Base-by-base conservation (phyloP, 2,888 invertebrate species). In the Ochropacha duplaris region DNA sequence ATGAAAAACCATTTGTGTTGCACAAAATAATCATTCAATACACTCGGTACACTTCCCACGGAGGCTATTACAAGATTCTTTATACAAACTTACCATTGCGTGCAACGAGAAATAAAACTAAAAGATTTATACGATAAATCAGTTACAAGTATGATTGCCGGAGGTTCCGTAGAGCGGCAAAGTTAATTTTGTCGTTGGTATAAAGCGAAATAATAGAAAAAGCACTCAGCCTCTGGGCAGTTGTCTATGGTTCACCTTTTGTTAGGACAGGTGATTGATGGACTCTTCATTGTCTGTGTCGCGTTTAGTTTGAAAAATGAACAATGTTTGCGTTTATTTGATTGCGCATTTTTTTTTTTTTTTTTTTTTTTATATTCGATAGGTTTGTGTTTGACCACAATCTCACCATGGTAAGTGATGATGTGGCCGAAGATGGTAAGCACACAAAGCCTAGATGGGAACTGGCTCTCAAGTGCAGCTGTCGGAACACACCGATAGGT, bases 261-360 rank as follows among this genome's bases (percentile, higher is more conserved):
- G 88, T 87, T 52, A 19, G 64, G 64, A 68, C 66, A 79, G 70
- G 78, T 90, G 90, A 91, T 91, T 88, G 90, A 91, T 91, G 87
- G 78, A 64, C 65, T 63, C 66, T 70, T 81, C 80, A 86, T 86
- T 86, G 87, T 84, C 75, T 81, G 73, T 83, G 88, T 88, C 86
- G 84, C 86, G 77, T 86, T 86, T 84, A 77, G 74, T 86, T 84
- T 90, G 89, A 89, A 86, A 87, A 88, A 91, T 87, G 86, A 84
- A 81, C 74, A 77, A 71, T 86, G 84, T 87, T 88, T 85, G 84
- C 77, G 77, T 78, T 77, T 77, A 75, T 77, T 78, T 82, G 84
- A 87, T 88, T 86, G 81, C 73, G 72, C n/a, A n/a, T n/a, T n/a
- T n/a, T n/a, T n/a, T n/a, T n/a, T n/a, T n/a, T n/a, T n/a, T n/a